A percentile compares a stretch with the other conserved stretches of the same genome.
These are phyloP conservation scores for Cephalopholis sonnerati DNA, from an alignment of 2,113 vertebrate genomes.

Conservation along the genomic window DNA sequence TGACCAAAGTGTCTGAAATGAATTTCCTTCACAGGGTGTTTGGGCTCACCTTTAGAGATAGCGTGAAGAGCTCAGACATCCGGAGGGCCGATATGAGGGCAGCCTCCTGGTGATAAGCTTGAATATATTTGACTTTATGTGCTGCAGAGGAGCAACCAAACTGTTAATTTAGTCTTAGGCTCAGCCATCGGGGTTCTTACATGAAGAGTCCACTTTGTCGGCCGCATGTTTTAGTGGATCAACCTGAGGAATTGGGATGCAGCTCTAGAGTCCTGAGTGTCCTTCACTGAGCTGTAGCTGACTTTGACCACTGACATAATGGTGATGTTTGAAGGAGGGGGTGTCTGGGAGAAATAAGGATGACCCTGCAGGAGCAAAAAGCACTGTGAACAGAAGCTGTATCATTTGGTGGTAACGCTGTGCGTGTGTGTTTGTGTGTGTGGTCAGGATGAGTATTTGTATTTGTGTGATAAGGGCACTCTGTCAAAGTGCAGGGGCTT, in stretches of 20 bases:
- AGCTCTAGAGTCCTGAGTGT: neutral
- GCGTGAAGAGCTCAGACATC: neutral
- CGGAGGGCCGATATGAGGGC: neutral
- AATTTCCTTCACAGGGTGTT: neutral
- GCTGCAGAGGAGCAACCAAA: neutral
- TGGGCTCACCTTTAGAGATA: neutral
- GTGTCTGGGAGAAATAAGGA: neutral
- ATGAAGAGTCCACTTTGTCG: neutral
- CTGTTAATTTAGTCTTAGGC: neutral
- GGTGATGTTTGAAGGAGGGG: neutral
- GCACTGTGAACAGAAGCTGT: neutral
- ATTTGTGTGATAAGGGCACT: too few relatives aligned
- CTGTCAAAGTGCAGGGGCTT: too few relatives aligned
- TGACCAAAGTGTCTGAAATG: neutral
- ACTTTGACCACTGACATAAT: conserved; percentile 1
- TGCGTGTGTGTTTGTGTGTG: neutral
- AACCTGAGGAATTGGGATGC: neutral
- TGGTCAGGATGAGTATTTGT: neutral
- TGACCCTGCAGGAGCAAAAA: neutral
- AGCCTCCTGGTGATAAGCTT: neutral
- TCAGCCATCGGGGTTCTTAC: neutral
- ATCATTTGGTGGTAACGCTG: neutral
- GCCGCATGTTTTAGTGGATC: neutral
- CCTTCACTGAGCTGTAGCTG: neutral
- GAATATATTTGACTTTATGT: neutral